Percentiles rank a stretch among this genome's conserved stretches.
Evolutionary conservation across 2,888 invertebrate species (phyloP).

Genomic region (Latheticus oryzae): DNA sequence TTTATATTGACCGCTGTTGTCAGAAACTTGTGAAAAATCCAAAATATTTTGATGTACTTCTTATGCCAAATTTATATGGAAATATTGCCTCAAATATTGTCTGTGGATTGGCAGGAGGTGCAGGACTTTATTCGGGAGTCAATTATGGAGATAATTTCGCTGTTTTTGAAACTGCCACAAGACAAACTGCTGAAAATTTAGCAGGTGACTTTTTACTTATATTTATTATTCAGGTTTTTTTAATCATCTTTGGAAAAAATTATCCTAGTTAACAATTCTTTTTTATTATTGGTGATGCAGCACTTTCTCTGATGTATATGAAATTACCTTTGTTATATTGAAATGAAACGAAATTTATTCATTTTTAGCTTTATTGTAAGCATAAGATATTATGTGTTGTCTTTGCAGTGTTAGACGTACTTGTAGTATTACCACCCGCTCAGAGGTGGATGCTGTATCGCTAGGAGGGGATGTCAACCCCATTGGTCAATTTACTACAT

Average conservation of each 20-base stretch:
- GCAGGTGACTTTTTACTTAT: conserved; percentile 25
- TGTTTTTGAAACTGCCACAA: conserved; percentile 55
- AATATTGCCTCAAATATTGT: conserved; percentile 49
- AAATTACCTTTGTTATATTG: not conserved
- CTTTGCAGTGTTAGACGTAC: too few species aligned
- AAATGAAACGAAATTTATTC: not conserved
- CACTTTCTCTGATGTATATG: not conserved
- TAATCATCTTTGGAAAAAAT: too few species aligned
- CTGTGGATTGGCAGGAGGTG: conserved; percentile 54
- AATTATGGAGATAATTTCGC: conserved; percentile 54
- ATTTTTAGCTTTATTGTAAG: conserved; percentile 76
- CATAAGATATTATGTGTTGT: too few species aligned
- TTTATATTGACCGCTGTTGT: conserved; percentile 50
- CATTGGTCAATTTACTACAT: too few species aligned
- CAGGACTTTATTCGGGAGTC: conserved; percentile 51
- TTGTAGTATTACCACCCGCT: too few species aligned
- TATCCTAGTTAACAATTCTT: too few species aligned
- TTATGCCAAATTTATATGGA: conserved; percentile 56
- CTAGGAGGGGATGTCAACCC: too few species aligned
- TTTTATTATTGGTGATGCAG: not conserved
- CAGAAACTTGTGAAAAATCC: conserved; percentile 50
- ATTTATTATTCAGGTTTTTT: too few species aligned
- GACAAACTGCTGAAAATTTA: conserved; percentile 35
- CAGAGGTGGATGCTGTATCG: too few species aligned
- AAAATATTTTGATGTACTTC: conserved; percentile 52